Percentiles rank a stretch among this genome's conserved stretches.
Conservation (phyloP, 1,140 invertebrate genomes). For the Drosophila insularis region DNA sequence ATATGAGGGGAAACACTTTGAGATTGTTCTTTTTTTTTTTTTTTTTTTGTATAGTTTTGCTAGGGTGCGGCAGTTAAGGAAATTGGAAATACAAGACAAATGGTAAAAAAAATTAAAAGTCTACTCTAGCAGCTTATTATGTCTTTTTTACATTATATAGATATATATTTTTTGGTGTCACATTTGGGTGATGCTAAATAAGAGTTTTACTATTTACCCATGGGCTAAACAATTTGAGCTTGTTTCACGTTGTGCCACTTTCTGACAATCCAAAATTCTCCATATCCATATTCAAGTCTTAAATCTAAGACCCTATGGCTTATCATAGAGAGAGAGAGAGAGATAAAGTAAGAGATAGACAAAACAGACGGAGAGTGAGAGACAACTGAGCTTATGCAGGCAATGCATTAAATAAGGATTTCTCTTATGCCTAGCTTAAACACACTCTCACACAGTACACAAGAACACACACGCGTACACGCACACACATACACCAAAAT, state of each 20-base stretch:
- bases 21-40: not conserved
- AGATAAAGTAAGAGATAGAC: no score
- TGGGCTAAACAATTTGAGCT: not conserved
- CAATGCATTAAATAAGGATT: conserved; percentile 18
- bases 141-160: not conserved
- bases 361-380: not conserved
- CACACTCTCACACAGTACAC: not conserved
- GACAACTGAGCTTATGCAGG: conserved; percentile 14
- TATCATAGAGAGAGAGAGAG: not conserved
- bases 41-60: not conserved
- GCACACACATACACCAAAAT: not conserved
- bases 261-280: not conserved
- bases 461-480: not conserved
- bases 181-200: not conserved
- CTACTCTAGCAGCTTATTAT: not conserved
- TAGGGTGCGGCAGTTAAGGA: conserved; percentile 2
- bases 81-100: conserved; percentile 21
- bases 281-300: conserved; percentile 9
- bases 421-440: conserved; percentile 3
- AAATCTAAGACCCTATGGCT: conserved; percentile 5
- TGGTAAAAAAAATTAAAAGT: not conserved
- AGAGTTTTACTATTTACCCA: conserved; percentile 6
- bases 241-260: not conserved
- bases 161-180: not conserved
- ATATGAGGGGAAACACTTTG: conserved; percentile 13